Evolutionary conservation across 2,888 invertebrate genomes (phyloP).

Genomic region (Pammene aurita): DNA sequence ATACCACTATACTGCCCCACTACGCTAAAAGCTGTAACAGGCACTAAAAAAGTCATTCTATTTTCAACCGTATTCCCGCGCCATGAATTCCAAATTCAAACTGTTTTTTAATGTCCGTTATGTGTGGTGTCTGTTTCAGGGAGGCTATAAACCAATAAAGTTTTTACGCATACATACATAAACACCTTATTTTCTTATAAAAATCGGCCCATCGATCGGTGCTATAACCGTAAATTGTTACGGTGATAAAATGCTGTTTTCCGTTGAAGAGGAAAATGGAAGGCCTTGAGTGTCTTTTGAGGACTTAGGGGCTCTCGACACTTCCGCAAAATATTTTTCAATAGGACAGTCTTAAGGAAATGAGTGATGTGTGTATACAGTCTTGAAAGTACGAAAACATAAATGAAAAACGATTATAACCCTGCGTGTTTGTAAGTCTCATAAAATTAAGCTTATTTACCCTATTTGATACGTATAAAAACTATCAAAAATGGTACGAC

Average conservation of each 20-base stretch:
- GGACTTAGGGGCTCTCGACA: constrained; percentile 4
- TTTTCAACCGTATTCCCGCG: no score
- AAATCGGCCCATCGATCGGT: constrained; percentile 10
- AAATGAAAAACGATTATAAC: no score
- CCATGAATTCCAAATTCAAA: no score
- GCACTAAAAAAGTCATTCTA: no score
- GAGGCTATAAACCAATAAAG: constrained; percentile 20
- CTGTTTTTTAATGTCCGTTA: no score
- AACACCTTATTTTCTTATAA: constrained; percentile 30
- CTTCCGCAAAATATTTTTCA: constrained; percentile 1
- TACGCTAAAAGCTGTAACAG: no score
- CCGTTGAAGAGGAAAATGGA: constrained; percentile 26
- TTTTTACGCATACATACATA: constrained; percentile 26
- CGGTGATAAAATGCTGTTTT: constrained; percentile 36
- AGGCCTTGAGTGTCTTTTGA: constrained; percentile 13
- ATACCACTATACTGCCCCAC: not conserved
- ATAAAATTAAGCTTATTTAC: no score
- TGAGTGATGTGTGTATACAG: no score
- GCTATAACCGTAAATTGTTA: constrained; percentile 35
- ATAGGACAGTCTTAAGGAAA: not conserved
- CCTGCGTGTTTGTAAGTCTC: no score
- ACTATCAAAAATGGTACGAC: no score
- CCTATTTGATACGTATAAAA: no score
- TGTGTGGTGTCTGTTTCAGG: not conserved
- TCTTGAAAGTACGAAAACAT: no score